Base-by-base conservation (phyloP, 2,797 vertebrate genomes). In the Gouania willdenowi region DNA sequence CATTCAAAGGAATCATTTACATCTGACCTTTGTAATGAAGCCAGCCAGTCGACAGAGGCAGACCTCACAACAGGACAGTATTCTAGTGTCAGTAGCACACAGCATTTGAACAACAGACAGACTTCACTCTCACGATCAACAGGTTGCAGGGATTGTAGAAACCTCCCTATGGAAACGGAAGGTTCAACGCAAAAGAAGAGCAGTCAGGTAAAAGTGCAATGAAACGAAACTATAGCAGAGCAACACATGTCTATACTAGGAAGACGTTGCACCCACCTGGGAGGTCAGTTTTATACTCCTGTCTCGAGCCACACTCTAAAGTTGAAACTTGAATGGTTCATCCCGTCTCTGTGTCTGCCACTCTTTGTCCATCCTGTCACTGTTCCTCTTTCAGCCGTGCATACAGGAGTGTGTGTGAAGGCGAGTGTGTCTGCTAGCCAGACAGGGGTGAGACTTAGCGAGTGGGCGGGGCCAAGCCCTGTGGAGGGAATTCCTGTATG, bases 401-500 rank as follows among this genome's bases (percentile, higher is more conserved):
- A 84, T 82, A 84, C 81, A 53, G 66, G 49, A 75, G 79, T 65
- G 72, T 77, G 80, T 82, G 83, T 77, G 82, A 79, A 80, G 47
- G 41, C 66, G 52, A 80, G 75, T 64, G 80, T 71, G 79, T 82
- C 83, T 82, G 78, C 73, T 68, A 85, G 78, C 83, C 84, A 86
- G 84, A 86, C 82, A 51, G 79, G 79, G 70, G 75, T 82, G 70
- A 79, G 77, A 83, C 82, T 86, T 80, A 81, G 69, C 35, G 37
- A 70, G 75, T 65, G 45, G 84, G 66, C 78, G 79, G 79, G 79
- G 40, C 15, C 69, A 52, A 59, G 26, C 51, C 55, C 57, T 19
- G 67, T 45, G 60, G 68, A 81, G 89, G 89, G 89, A 86, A 89
- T 87, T 88, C 88, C 89, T 88, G 83, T 84, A 85, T 88, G 83